Evolutionary conservation across 2,888 invertebrate species (phyloP), one percentile per base, ranked within the genome.

Genomic region (Pimpla rufipes): DNA sequence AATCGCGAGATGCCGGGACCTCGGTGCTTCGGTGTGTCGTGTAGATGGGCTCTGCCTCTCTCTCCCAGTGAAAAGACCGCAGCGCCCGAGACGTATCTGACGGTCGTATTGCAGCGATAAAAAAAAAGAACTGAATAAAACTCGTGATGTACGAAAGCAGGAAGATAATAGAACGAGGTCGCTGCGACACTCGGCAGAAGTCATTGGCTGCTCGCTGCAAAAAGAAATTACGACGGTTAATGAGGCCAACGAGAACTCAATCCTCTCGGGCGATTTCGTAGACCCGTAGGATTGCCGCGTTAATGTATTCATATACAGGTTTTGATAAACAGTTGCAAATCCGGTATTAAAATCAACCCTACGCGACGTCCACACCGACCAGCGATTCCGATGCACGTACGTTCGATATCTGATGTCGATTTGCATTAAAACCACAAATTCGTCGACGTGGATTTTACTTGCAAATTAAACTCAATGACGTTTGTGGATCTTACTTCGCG

Each of bases 141-240:
- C 50, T 50, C 18, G 35, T n/a, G 23, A 71, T 71, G 59, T 64
- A 50, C 57, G 55, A 62, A 37, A 45, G 23, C 18, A 45, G n/a
- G 13, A 13, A 29, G 68, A 68, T 70, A 83, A 77, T 81, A 73
- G 52, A 78, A 66, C 74, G 80, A 83, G 78, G 66, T 47, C 70
- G 59, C 47, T 42, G 16, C 16, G 47, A 50, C 18, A 40, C 45
- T 42, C 18, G 42, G 16, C 7, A 57, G n/a, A n/a, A n/a, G n/a
- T n/a, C n/a, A 64, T 42, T 18, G 42, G n/a, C n/a, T n/a, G 18
- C 18, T 29, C 21, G 45, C 18, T 35, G 18, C 6, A 42, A 42
- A 40, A 64, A 71, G 11, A 77, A 71, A 71, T 70, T 55, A 29
- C 18, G 16, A 37, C 18, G 10, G 21, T 78, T 45, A 57, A 47